These are phyloP conservation scores for Eugnorisma glareosa DNA, from an alignment of 2,888 invertebrate species.

Conservation along the genomic window DNA sequence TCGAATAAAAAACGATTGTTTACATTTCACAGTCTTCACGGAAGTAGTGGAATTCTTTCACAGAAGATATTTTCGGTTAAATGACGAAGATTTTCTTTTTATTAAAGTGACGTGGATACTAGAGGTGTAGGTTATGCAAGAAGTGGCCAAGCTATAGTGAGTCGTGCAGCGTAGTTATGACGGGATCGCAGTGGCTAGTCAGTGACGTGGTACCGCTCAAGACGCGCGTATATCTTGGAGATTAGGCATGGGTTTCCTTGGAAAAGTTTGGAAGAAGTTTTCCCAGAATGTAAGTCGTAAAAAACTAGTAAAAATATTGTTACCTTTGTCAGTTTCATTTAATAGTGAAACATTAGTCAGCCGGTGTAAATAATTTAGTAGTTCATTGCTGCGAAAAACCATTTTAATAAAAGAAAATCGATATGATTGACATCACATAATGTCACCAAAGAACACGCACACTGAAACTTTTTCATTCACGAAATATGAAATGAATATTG, in stretches of 20 bases:
- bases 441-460: conserved; percentile 21
- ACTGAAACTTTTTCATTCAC: conserved; percentile 41
- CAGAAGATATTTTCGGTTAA: conserved; percentile 73
- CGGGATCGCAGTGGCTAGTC: conserved; percentile 51
- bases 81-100: conserved; percentile 69
- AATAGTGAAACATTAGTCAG: neutral
- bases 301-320: neutral
- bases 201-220: conserved; percentile 59
- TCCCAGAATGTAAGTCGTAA: conserved; percentile 73
- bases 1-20: conserved; percentile 68
- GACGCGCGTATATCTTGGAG: conserved; percentile 61
- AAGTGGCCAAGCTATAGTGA: conserved; percentile 69
- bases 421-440: conserved; percentile 16
- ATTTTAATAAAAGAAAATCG: conserved; percentile 19
- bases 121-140: conserved; percentile 75
- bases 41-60: conserved; percentile 79
- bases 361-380: conserved; percentile 2
- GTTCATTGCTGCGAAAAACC: neutral
- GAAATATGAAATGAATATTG: conserved; percentile 39
- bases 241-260: conserved; percentile 75
- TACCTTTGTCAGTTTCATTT: neutral
- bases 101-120: conserved; percentile 67
- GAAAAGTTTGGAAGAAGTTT: conserved; percentile 76
- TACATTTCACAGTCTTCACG: conserved; percentile 71
- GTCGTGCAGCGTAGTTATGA: conserved; percentile 52